Percentiles rank a stretch among this genome's conserved stretches.
Evolutionary conservation across 2,888 invertebrate genomes (phyloP).

Genomic region (Loripinus fragilis): DNA sequence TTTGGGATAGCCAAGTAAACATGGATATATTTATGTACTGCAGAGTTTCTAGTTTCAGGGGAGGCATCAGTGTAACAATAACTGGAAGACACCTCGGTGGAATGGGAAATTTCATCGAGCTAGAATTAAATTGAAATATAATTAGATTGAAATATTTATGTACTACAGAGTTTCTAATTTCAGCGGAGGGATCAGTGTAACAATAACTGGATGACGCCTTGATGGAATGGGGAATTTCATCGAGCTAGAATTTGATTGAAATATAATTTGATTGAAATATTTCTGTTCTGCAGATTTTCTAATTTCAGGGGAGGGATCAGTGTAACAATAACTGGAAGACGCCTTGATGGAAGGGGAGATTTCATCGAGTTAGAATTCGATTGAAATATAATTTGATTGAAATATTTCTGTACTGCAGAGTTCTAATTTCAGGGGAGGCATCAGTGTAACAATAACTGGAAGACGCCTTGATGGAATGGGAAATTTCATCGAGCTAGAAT

Average conservation of each 20-base stretch:
- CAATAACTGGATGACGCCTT: not conserved
- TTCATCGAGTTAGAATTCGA: not conserved
- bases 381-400: no score
- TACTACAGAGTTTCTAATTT: no score
- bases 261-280: no score
- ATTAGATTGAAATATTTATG: no score
- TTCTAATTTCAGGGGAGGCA: not conserved
- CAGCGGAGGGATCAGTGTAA: not conserved
- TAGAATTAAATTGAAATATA: no score
- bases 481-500: not conserved
- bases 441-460: not conserved
- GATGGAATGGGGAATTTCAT: slow-evolving; percentile 6
- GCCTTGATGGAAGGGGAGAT: not conserved
- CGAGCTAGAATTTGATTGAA: not conserved
- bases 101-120: not conserved
- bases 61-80: not conserved
- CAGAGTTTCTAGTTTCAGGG: no score
- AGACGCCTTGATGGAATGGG: not conserved
- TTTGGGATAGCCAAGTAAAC: no score
- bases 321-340: not conserved
- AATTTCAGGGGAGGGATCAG: not conserved
- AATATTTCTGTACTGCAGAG: no score
- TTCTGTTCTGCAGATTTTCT: no score
- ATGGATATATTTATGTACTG: no score
- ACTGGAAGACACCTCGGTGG: not conserved